Base-by-base conservation (phyloP, 2,113 vertebrate species). In the Saimiri boliviensis region DNA sequence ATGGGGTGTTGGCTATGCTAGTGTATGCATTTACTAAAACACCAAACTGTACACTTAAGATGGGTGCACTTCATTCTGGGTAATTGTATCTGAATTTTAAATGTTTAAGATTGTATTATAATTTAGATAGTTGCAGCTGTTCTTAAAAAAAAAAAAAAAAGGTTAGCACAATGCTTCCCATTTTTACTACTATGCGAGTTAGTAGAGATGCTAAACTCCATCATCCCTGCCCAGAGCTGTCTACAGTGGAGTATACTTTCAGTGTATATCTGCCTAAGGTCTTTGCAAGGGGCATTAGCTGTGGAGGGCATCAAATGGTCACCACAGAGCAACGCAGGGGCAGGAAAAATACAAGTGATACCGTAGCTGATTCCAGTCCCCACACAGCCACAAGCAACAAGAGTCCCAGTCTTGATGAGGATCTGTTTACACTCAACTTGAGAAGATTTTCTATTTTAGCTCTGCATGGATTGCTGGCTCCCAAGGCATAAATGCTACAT, bases 141-240 rank as follows among this genome's bases (percentile, higher is more conserved):
- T 91, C 93, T 95, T 95, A 42, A 89, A 76, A 88, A 35, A 68
- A 68, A 68, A 68, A 88, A 68, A 68, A 68, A 68, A 76, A 91
- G 13, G 20, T 84, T 68, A 77, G 30, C 86, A 52, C 11, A 35
- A 13, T 49, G 54, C 58, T 86, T 89, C 80, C 49, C 66, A 19
- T 47, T 70, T 93, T 93, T 86, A 32, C 52, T 96, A 8, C 73
- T 82, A 47, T 17, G 8, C 40, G 58, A 88, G 63, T 97, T 86
- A 49, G 30, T 16, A 45, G 66, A 89, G 82, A 83, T 85, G 49
- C 25, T 87, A 40, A 30, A 49, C 27, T 95, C 68, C 70, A 81
- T 45, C 6, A 23, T 66, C 27, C 60, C 9, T 60, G 37, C 73
- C 79, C 52, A 91, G 40, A 42, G 60, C 49, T 94, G 35, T 58